Base-by-base conservation (phyloP, 2,113 vertebrate genomes). In the Ameiurus melas region DNA sequence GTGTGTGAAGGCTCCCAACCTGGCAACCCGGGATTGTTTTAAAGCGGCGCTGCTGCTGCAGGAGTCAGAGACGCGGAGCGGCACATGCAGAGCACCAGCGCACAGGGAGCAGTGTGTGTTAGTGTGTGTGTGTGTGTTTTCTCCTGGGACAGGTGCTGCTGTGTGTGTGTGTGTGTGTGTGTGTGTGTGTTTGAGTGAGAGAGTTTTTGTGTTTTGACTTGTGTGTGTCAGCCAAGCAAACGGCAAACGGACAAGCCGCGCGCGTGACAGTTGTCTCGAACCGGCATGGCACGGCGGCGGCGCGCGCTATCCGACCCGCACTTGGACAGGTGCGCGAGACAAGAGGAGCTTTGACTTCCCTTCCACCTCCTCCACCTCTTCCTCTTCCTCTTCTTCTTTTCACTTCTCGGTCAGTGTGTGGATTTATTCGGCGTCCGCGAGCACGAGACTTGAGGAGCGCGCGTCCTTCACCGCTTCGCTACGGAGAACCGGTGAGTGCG, bases 281-380 rank as follows among this genome's bases (percentile, higher is more conserved):
- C 94, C 51, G 14, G 60, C 39, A 95, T 96, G 95, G 95, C 94
- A 95, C 92, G 90, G 92, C 91, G 93, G 92, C 90, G 92, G 91
- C 92, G 92, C 70, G 82, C 90, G 85, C 92, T 92, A 91, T 91
- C 93, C 90, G 92, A 90, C 92, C 91, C 93, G 90, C 85, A 87
- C 93, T 91, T 91, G 93, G 95, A 96, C 95, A 96, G 95, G 95
- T 96, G 95, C 95, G 94, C 93, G 90, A 89, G 91, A 92, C 93
- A 92, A 93, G 92, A 94, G 94, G 92, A 88, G 94, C 94, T 95
- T 91, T 77, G 93, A 90, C 91, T 20, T 83, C 70, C 30, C 89
- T 88, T 80, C 87, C 80, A 9, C 43, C 0, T 25, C 8, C 4
- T 51, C 51, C 20, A 85, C 58, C 70, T 30, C 1, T 10, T 55